Evolutionary conservation across 1,140 invertebrate species (phyloP).

Genomic region (Lepidostoma basale): DNA sequence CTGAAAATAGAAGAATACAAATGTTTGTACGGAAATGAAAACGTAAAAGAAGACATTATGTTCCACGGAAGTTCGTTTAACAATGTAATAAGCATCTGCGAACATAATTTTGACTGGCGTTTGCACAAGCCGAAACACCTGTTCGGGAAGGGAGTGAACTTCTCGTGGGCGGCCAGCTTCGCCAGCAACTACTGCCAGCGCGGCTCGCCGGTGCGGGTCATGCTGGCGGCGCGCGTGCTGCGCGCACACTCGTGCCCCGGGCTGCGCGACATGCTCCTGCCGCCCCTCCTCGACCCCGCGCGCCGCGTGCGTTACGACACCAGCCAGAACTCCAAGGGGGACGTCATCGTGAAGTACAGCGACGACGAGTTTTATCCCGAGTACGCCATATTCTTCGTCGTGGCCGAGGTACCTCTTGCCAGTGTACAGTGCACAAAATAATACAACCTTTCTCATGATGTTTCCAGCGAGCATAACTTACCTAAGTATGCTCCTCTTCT

Average conservation of each 20-base stretch:
- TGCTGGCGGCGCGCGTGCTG: slow-evolving; percentile 43
- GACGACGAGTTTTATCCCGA: slow-evolving; percentile 51
- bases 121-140: slow-evolving; percentile 41
- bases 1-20: slow-evolving; percentile 43
- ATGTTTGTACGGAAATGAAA: slow-evolving; percentile 16
- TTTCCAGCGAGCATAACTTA: too few relatives aligned
- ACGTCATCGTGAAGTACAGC: slow-evolving; percentile 49
- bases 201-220: slow-evolving; percentile 35
- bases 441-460: too few relatives aligned
- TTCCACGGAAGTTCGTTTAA: slow-evolving; percentile 49
- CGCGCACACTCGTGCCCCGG: slow-evolving; percentile 6
- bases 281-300: slow-evolving; percentile 29
- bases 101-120: slow-evolving; percentile 50
- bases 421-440: slow-evolving; percentile 55
- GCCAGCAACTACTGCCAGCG: slow-evolving; percentile 48
- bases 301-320: slow-evolving; percentile 44
- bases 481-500: too few relatives aligned
- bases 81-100: slow-evolving; percentile 44
- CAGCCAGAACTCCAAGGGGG: slow-evolving; percentile 38
- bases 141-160: slow-evolving; percentile 49
- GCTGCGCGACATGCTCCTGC: slow-evolving; percentile 25
- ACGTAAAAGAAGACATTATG: slow-evolving; percentile 37
- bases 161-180: slow-evolving; percentile 48
- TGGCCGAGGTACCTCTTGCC: too few relatives aligned
- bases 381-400: slow-evolving; percentile 47